These are phyloP conservation scores for Abrostola tripartita DNA, from an alignment of 2,888 invertebrate species.

Conservation along the genomic window DNA sequence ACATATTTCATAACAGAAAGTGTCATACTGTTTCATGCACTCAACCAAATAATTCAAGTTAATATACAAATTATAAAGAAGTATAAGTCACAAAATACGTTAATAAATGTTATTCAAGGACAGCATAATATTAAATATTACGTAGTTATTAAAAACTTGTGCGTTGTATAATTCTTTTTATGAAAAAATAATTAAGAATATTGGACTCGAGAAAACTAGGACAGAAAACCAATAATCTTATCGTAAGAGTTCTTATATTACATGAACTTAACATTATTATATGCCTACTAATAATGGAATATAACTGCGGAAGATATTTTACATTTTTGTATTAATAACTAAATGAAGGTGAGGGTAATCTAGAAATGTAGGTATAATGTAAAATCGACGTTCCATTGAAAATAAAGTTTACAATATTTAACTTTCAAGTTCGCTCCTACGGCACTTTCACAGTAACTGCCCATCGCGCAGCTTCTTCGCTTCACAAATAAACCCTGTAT, in stretches of 20 bases:
- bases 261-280: constrained; percentile 21
- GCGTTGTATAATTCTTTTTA: constrained; percentile 20
- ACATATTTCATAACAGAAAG: constrained; percentile 47
- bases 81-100: constrained; percentile 47
- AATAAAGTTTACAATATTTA: background rate
- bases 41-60: constrained; percentile 40
- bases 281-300: constrained; percentile 60
- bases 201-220: constrained; percentile 18
- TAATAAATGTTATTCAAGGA: constrained; percentile 29
- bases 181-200: constrained; percentile 20
- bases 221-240: constrained; percentile 20
- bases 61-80: constrained; percentile 35
- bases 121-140: constrained; percentile 14
- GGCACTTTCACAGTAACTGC: constrained; percentile 2
- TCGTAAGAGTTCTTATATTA: constrained; percentile 22
- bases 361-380: background rate
- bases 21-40: constrained; percentile 45
- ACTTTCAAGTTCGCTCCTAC: constrained; percentile 5
- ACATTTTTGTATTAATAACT: constrained; percentile 6
- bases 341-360: constrained; percentile 5
- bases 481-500: constrained; percentile 38
- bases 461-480: constrained; percentile 11
- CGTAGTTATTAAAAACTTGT: constrained; percentile 25
- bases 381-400: too few species aligned
- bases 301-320: constrained; percentile 38